Conservation (phyloP, 2,113 vertebrate genomes). For the Periophthalmus modestus region DNA sequence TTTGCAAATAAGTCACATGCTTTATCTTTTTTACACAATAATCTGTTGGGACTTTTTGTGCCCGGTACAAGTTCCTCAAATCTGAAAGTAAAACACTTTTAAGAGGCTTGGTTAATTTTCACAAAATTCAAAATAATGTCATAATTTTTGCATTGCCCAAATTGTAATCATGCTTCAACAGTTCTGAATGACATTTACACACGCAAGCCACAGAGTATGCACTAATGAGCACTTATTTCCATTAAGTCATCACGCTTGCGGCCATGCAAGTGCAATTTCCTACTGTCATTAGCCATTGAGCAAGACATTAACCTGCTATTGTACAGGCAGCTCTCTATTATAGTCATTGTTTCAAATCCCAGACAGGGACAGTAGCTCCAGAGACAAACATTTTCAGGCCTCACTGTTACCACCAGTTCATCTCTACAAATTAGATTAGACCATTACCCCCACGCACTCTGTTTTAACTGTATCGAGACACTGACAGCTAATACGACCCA, state of each 20-base stretch:
- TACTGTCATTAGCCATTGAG: not conserved
- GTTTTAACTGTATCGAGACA: slow-evolving; percentile 44
- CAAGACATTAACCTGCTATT: not conserved
- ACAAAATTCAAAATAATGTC: not conserved
- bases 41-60: too few relatives aligned
- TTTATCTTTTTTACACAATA: too few relatives aligned
- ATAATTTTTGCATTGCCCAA: not conserved
- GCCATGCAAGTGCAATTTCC: not conserved
- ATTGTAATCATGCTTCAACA: not conserved
- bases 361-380: slow-evolving; percentile 15
- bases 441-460: slow-evolving; percentile 50
- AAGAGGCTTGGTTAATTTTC: too few relatives aligned
- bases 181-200: not conserved
- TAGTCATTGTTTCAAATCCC: not conserved
- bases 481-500: slow-evolving; percentile 61
- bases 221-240: not conserved
- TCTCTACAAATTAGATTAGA: slow-evolving; percentile 61
- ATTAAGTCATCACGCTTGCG: not conserved
- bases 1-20: too few relatives aligned
- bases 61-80: too few relatives aligned
- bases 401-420: slow-evolving; percentile 18
- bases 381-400: slow-evolving; percentile 18
- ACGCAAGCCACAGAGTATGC: not conserved
- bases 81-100: too few relatives aligned
- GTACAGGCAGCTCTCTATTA: not conserved